A percentile compares a stretch with the other conserved stretches of the same genome.
Conservation (phyloP, 2,797 vertebrate species). For the Rhinatrema bivittatum region DNA sequence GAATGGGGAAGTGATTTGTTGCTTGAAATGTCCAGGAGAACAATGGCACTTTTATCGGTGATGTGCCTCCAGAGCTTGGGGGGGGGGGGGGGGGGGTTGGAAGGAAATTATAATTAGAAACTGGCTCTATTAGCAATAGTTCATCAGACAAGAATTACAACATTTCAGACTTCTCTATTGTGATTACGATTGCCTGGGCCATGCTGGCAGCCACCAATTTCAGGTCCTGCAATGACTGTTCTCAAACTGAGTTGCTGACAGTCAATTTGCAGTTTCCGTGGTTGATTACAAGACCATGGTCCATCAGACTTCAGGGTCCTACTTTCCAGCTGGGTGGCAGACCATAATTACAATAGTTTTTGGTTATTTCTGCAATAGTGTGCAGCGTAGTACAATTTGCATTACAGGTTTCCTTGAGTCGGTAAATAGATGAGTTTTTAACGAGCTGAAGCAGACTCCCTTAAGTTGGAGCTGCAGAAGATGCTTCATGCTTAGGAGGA, state of each 20-base stretch:
- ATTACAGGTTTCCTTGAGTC: no score
- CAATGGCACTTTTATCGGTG: no score
- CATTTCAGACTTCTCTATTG: neutral
- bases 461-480: no score
- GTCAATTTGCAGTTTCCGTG: neutral
- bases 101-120: neutral
- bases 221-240: neutral
- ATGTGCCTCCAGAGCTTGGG: no score
- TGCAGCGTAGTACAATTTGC: no score
- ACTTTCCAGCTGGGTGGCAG: neutral
- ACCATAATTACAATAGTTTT: neutral
- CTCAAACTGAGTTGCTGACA: neutral
- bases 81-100: slow-evolving; percentile 1
- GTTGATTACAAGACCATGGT: neutral
- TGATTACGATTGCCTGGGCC: rapidly evolving
- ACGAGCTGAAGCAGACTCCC: no score
- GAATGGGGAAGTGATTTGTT: no score
- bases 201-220: neutral
- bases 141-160: neutral
- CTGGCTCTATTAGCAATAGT: neutral
- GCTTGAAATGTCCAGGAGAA: no score
- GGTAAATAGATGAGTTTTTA: no score
- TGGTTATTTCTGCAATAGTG: no score
- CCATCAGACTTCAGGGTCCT: neutral
- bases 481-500: no score